Conservation (phyloP, 2,888 invertebrate genomes). For the Drosophila neutralis region DNA sequence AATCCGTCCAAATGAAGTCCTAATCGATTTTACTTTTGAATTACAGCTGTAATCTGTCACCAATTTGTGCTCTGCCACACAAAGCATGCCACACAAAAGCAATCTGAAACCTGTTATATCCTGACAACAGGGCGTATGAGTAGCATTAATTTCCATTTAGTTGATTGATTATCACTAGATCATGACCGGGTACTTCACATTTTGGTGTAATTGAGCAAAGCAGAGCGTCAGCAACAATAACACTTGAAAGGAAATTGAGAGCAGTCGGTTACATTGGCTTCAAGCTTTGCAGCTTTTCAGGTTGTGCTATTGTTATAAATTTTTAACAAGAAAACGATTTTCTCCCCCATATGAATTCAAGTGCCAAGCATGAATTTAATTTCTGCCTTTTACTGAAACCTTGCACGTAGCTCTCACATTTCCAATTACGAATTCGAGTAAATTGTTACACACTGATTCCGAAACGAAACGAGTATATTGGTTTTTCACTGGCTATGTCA, state of each 20-base stretch:
- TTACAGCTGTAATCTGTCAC: conserved; percentile 31
- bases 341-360: not conserved
- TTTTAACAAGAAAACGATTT: conserved; percentile 10
- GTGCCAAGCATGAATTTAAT: conserved; percentile 42
- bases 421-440: conserved; percentile 65
- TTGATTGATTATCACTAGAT: conserved; percentile 52
- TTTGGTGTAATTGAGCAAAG: conserved; percentile 50
- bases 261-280: conserved; percentile 1
- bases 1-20: conserved; percentile 22
- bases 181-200: conserved; percentile 10
- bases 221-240: conserved; percentile 14
- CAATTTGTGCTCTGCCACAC: not conserved
- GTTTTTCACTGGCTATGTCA: not conserved
- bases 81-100: conserved; percentile 19
- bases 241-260: conserved; percentile 31
- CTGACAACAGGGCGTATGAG: conserved; percentile 11
- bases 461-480: not conserved
- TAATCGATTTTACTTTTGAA: conserved; percentile 4
- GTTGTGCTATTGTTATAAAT: conserved; percentile 12
- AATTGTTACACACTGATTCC: conserved; percentile 6
- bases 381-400: conserved; percentile 30
- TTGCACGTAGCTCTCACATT: conserved; percentile 57
- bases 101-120: not conserved
- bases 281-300: not conserved
- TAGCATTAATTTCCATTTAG: conserved; percentile 16